phyloP scores from a whole-genome alignment of 2,797 vertebrate genomes.

The Coluber constrictor region DNA sequence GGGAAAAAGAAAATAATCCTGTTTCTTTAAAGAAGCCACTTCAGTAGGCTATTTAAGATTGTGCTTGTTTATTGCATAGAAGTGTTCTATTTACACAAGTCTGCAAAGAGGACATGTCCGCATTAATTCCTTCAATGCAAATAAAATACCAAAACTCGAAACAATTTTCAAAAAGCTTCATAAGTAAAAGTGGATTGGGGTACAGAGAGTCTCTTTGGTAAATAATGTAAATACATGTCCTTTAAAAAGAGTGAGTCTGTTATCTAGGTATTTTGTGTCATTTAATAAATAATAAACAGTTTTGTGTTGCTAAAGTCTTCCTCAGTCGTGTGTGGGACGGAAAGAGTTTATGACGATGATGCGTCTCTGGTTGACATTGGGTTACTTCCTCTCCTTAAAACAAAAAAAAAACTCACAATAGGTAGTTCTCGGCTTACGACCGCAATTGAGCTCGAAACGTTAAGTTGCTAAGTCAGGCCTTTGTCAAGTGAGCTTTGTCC shows the following conservation, averaged over 20 bases:
- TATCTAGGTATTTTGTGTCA: conserved; percentile 78
- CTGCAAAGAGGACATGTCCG: conserved; percentile 63
- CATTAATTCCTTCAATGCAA: conserved; percentile 61
- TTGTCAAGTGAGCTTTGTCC: no score
- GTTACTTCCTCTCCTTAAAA: not conserved
- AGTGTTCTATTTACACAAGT: conserved; percentile 62
- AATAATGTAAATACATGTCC: conserved; percentile 80
- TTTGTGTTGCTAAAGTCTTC: conserved; percentile 71
- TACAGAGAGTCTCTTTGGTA: conserved; percentile 74
- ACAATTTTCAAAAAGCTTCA: conserved; percentile 72
- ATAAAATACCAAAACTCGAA: conserved; percentile 20
- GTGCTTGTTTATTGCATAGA: conserved; percentile 65
- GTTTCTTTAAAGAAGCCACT: conserved; percentile 61
- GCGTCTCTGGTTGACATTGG: not conserved
- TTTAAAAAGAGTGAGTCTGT: conserved; percentile 74
- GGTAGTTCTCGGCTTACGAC: no score
- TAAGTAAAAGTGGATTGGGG: conserved; percentile 70
- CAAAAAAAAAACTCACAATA: not conserved
- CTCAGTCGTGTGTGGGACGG: conserved; percentile 45
- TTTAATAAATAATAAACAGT: conserved; percentile 78
- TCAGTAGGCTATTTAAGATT: conserved; percentile 60
- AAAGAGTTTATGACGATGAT: conserved; percentile 49
- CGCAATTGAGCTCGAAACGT: no score
- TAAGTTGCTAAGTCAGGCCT: no score
- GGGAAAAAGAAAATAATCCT: conserved; percentile 39